Conservation (phyloP, 2,797 vertebrate species). For the Pseudochirops cupreus region DNA sequence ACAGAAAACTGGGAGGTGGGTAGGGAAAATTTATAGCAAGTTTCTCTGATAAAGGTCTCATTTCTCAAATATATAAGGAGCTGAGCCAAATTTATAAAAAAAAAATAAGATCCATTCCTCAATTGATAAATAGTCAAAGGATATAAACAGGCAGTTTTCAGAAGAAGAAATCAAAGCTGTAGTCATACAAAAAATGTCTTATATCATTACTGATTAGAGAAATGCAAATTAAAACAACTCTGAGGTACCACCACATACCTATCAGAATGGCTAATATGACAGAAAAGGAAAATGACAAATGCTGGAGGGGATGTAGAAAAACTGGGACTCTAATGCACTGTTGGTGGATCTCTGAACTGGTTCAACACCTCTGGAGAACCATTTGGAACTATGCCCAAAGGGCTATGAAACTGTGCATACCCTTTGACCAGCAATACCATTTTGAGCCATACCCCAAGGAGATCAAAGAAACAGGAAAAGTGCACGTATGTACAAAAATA, state of each 20-base stretch:
- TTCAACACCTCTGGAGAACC: background rate
- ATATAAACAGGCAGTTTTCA: background rate
- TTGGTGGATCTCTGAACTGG: background rate
- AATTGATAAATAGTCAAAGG: background rate
- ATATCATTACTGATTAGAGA: background rate
- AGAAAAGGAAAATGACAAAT: background rate
- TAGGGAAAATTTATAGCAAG: no score
- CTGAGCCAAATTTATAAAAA: background rate
- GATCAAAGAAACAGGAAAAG: background rate
- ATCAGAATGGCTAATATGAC: background rate
- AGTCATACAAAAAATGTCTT: background rate
- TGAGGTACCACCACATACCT: background rate
- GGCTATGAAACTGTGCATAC: background rate
- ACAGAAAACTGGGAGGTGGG: no score
- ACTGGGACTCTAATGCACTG: background rate
- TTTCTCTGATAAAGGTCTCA: background rate
- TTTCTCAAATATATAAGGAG: background rate
- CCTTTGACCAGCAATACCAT: background rate
- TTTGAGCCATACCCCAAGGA: background rate
- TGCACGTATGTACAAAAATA: background rate
- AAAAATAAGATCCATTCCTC: background rate
- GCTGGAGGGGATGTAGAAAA: background rate
- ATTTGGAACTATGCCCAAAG: background rate
- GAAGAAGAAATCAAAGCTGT: background rate
- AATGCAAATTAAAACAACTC: background rate